These are phyloP conservation scores for Callyntrura guangdongensis DNA, from an alignment of 2,888 invertebrate species.

Conservation along the genomic window DNA sequence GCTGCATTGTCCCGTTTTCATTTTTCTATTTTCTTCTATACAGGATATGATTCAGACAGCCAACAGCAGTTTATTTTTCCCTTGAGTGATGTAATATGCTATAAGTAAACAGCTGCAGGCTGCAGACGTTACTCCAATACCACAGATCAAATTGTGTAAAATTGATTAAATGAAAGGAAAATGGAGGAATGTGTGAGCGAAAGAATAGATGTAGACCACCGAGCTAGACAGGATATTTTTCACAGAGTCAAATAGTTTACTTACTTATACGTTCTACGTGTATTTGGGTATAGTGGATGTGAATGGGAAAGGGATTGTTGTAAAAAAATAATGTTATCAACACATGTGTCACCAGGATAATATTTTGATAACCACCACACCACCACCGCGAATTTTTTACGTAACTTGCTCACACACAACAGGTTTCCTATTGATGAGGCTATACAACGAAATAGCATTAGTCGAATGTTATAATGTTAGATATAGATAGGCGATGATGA, in stretches of 20 bases:
- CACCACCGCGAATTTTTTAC: slow-evolving; percentile 28
- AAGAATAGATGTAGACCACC: not conserved
- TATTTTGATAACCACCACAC: slow-evolving; percentile 36
- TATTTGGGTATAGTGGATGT: not conserved
- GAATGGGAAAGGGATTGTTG: slow-evolving; percentile 33
- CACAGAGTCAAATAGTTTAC: not conserved
- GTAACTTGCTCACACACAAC: not conserved
- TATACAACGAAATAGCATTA: not conserved
- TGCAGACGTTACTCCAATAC: no score
- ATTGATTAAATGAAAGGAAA: not conserved
- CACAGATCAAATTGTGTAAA: no score
- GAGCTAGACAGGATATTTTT: not conserved
- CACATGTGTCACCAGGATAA: slow-evolving; percentile 8
- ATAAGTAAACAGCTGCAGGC: no score
- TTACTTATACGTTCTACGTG: not conserved
- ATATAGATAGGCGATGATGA: not conserved
- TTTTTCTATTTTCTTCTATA: no score
- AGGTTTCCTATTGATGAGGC: slow-evolving; percentile 22
- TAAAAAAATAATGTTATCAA: slow-evolving; percentile 50
- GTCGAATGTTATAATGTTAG: not conserved
- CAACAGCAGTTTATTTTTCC: no score
- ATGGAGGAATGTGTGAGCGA: not conserved
- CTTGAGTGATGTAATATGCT: no score
- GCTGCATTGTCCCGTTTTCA: no score
- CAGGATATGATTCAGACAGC: no score